A percentile compares a stretch with the other conserved stretches of the same genome.
Conservation (phyloP, 2,888 invertebrate genomes). For the Heteropelma amictum region DNA sequence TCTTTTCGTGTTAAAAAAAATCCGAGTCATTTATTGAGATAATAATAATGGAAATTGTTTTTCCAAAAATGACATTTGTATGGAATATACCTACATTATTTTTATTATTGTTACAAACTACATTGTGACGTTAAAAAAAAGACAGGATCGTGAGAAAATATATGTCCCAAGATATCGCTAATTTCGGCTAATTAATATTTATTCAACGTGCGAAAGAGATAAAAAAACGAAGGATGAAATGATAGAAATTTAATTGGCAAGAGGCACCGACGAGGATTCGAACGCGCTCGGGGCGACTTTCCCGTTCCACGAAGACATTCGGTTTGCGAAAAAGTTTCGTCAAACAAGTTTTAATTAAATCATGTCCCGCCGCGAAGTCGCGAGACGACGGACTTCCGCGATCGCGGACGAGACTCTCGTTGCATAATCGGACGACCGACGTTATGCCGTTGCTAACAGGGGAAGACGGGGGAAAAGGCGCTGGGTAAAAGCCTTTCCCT, state of each 20-base stretch:
- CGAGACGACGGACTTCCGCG: conserved; percentile 46
- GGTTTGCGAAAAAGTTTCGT: conserved; percentile 54
- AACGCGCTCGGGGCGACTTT: conserved; percentile 10
- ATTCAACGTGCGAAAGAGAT: background rate
- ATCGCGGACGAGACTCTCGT: conserved; percentile 11
- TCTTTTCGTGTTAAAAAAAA: too few species aligned
- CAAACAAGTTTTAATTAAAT: conserved; percentile 72
- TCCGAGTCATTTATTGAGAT: too few species aligned
- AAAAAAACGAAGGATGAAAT: background rate
- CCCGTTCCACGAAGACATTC: conserved; percentile 53
- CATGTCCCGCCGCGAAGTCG: conserved; percentile 61
- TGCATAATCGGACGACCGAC: conserved; percentile 25
- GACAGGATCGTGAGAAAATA: too few species aligned
- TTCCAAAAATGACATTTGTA: too few species aligned
- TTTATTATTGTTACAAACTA: too few species aligned
- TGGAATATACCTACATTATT: too few species aligned
- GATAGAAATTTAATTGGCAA: background rate
- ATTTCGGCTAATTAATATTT: conserved; percentile 22
- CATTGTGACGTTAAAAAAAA: too few species aligned
- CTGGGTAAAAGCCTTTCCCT: too few species aligned
- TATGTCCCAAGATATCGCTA: too few species aligned
- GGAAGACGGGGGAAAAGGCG: too few species aligned
- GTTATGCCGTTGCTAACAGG: conserved; percentile 23
- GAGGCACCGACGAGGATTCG: background rate
- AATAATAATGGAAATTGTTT: too few species aligned